phyloP scores from a whole-genome alignment of 2,888 invertebrate genomes.

The Dyspetes luteomarginatus region DNA sequence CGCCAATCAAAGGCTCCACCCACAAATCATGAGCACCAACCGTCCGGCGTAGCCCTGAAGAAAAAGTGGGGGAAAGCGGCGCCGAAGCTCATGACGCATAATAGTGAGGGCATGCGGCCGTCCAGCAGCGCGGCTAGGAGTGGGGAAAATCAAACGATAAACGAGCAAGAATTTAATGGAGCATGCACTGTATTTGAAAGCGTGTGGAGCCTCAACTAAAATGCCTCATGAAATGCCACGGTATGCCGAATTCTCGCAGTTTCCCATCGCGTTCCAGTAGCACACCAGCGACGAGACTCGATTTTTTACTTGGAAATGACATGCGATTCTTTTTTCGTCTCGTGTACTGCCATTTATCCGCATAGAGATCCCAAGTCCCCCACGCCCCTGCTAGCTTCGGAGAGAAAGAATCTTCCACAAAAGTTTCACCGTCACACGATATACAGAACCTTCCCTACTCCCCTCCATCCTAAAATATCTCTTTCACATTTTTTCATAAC shows the following conservation, averaged over 20 bases:
- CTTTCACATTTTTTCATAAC: constrained; percentile 32
- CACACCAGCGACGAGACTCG: constrained; percentile 33
- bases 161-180: too few species aligned
- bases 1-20: too few species aligned
- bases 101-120: too few species aligned
- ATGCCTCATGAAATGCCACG: constrained; percentile 49
- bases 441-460: background rate
- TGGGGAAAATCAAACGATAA: too few species aligned
- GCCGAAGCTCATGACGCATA: too few species aligned
- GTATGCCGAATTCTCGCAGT: constrained; percentile 35
- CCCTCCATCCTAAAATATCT: background rate
- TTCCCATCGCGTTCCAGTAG: constrained; percentile 26
- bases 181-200: constrained; percentile 5
- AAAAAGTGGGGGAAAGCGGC: too few species aligned
- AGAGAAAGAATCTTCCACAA: background rate
- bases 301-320: constrained; percentile 61
- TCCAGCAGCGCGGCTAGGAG: too few species aligned
- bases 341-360: constrained; percentile 21
- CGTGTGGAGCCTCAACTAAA: constrained; percentile 43
- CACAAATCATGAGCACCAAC: too few species aligned
- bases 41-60: too few species aligned
- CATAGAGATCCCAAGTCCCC: background rate
- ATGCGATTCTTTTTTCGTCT: constrained; percentile 30
- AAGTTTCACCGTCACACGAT: constrained; percentile 20
- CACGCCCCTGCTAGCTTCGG: constrained; percentile 1